Evolutionary conservation across 1,140 invertebrate species (phyloP).

Genomic region (Meloidogyne hapla): DNA sequence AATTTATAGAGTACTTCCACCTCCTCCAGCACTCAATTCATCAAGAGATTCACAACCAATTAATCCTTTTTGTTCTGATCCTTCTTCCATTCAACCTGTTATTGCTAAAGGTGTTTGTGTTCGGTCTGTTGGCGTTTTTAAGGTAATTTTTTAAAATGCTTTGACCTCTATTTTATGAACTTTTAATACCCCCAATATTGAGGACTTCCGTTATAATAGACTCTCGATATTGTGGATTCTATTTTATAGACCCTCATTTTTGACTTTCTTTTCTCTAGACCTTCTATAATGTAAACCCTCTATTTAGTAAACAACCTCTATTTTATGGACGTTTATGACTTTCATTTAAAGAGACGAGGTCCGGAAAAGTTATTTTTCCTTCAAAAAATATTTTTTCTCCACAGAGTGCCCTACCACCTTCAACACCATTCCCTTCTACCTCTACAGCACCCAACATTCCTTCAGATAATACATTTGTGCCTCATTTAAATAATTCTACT

Average conservation of each 20-base stretch:
- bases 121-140: conserved; percentile 54
- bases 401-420: conserved; percentile 11
- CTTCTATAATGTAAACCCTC: too few species aligned
- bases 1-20: conserved; percentile 9
- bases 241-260: too few species aligned
- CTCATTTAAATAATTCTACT: background rate
- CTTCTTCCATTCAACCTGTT: conserved; percentile 46
- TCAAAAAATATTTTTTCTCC: background rate
- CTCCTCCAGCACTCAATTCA: conserved; percentile 5
- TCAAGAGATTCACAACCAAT: conserved; percentile 16
- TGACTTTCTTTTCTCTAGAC: too few species aligned
- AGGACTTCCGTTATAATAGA: too few species aligned
- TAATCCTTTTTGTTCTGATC: conserved; percentile 9
- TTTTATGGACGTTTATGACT: too few species aligned
- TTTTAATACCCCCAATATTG: too few species aligned
- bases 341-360: too few species aligned
- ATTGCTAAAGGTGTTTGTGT: conserved; percentile 58
- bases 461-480: background rate
- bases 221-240: too few species aligned
- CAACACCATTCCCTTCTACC: too few species aligned
- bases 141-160: conserved; percentile 29
- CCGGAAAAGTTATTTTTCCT: background rate
- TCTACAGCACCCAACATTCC: background rate
- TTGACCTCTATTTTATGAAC: too few species aligned
- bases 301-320: too few species aligned